Conservation (phyloP, 2,888 invertebrate species). For the Synergus itoensis region DNA sequence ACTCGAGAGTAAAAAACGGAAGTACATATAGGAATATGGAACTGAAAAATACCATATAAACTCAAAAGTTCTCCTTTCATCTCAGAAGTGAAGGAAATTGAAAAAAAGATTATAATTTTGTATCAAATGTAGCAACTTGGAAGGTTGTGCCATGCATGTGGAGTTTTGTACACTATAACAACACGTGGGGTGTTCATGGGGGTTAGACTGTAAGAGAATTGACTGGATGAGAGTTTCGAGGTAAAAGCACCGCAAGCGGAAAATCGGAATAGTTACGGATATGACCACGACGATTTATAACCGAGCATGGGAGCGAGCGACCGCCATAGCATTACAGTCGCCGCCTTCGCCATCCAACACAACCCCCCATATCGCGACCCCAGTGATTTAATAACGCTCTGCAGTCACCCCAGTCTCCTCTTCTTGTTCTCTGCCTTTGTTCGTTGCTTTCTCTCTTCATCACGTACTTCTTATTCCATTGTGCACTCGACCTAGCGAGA, state of each 20-base stretch:
- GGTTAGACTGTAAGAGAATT: not conserved
- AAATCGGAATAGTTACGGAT: constrained; percentile 59
- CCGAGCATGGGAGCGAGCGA: constrained; percentile 39
- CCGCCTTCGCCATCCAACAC: constrained; percentile 54
- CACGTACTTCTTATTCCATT: constrained; percentile 25
- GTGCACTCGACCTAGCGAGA: constrained; percentile 31
- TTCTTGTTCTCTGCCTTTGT: constrained; percentile 45
- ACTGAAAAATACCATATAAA: not conserved
- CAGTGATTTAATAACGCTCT: constrained; percentile 56
- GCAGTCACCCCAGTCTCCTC: constrained; percentile 45
- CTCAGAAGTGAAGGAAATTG: not conserved
- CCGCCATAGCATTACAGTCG: constrained; percentile 52
- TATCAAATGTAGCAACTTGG: not conserved
- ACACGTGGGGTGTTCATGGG: not conserved
- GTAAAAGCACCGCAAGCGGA: constrained; percentile 51
- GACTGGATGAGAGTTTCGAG: constrained; percentile 28
- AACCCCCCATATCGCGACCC: constrained; percentile 50
- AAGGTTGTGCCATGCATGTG: not conserved
- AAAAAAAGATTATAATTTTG: not conserved
- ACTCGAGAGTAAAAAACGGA: not conserved
- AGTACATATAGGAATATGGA: not conserved
- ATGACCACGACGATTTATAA: constrained; percentile 51
- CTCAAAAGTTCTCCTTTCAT: not conserved
- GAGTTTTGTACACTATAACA: constrained; percentile 14
- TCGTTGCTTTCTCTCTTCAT: not conserved